These are phyloP conservation scores for Meiosimyza platycephala DNA, from an alignment of 2,888 invertebrate species.

Conservation along the genomic window DNA sequence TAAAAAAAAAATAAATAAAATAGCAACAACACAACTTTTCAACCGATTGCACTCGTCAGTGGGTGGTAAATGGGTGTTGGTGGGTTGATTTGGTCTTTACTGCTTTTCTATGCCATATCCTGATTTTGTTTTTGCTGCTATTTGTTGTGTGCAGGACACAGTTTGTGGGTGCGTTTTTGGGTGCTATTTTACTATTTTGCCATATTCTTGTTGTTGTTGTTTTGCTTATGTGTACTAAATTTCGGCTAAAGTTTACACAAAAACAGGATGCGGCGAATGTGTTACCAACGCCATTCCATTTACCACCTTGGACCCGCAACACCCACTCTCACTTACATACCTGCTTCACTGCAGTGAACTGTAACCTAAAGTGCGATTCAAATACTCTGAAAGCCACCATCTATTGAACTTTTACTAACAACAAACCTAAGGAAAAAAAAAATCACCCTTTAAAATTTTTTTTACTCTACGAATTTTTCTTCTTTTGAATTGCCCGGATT, in stretches of 20 bases:
- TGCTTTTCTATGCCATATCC: conserved; percentile 9
- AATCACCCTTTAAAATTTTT: background rate
- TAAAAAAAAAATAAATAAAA: conserved; percentile 5
- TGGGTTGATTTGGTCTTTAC: conserved; percentile 48
- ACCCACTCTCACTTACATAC: background rate
- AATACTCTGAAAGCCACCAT: background rate
- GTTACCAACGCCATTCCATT: conserved; percentile 10
- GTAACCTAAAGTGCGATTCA: background rate
- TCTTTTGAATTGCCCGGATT: conserved; percentile 6
- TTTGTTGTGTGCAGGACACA: background rate
- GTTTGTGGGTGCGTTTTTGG: background rate
- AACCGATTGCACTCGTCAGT: conserved; percentile 36
- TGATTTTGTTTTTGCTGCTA: background rate
- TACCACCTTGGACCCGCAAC: background rate
- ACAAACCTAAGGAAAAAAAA: too few species aligned
- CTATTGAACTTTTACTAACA: background rate
- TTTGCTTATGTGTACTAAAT: conserved; percentile 23
- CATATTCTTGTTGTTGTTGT: conserved; percentile 18
- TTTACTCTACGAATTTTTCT: background rate
- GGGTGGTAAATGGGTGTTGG: conserved; percentile 37
- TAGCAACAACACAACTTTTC: conserved; percentile 26
- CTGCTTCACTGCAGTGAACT: background rate
- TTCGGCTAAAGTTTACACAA: conserved; percentile 30
- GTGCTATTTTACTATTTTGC: background rate
- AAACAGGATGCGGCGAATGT: conserved; percentile 23